Evolutionary conservation across 35 echinoderm and acorn worm genomes (phyloP).

Genomic region (Eucidaris tribuloides): DNA sequence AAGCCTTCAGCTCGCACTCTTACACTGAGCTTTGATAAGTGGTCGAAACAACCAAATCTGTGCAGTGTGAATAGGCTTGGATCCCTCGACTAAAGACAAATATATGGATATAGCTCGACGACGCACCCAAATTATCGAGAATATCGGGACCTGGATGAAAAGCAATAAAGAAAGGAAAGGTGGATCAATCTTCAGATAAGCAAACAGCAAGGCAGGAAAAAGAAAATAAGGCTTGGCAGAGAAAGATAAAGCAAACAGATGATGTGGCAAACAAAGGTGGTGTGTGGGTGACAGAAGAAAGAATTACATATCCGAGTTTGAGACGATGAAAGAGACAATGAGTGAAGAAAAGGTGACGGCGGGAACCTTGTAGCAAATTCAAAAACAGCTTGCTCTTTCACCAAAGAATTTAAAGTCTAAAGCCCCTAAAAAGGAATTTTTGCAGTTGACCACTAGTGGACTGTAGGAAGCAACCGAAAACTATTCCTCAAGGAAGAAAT

Average conservation of each 20-base stretch:
- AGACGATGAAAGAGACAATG: background rate
- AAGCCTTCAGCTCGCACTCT: slow-evolving; percentile 45
- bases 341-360: background rate
- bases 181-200: background rate
- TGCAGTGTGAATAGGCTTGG: slow-evolving; percentile 9
- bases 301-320: background rate
- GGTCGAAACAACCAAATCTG: slow-evolving; percentile 37
- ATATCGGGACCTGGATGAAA: background rate
- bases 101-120: slow-evolving; percentile 18
- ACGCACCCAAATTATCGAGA: background rate
- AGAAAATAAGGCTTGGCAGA: background rate
- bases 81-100: background rate
- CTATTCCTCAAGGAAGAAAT: slow-evolving; percentile 19
- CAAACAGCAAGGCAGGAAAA: background rate
- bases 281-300: background rate
- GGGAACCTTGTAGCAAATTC: too few relatives aligned
- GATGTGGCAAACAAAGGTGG: slow-evolving; percentile 14
- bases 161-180: background rate
- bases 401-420: slow-evolving; percentile 11
- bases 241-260: background rate
- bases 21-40: slow-evolving; percentile 37
- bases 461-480: background rate
- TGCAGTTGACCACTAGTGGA: background rate
- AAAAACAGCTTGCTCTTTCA: slow-evolving; percentile 1
- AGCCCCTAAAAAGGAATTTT: background rate